Conservation (phyloP, 2,888 invertebrate genomes). For the Rapana venosa region DNA sequence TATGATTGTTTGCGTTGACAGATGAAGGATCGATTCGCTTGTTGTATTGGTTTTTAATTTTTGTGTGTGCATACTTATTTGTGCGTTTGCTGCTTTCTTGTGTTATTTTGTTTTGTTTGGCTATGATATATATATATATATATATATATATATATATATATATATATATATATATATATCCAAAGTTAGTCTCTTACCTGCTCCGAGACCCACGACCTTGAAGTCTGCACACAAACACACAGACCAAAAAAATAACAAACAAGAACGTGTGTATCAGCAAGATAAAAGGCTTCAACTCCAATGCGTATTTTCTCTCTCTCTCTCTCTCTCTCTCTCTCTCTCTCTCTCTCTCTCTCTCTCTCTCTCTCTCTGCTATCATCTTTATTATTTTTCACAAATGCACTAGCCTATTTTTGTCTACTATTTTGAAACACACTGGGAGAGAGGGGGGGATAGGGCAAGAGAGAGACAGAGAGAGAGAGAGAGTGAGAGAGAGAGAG, state of each 20-base stretch:
- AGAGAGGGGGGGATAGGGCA: not conserved
- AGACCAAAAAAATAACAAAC: not conserved
- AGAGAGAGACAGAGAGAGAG: not conserved
- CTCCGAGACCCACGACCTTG: conserved; percentile 31
- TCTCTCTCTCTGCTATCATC: no score
- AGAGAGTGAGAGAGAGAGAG: not conserved
- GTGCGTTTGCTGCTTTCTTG: not conserved
- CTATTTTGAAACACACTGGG: not conserved
- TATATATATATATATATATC: no score
- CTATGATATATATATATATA: not conserved
- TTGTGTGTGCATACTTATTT: not conserved
- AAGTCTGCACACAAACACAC: conserved; percentile 29
- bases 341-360: no score
- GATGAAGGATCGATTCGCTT: not conserved
- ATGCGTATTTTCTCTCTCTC: no score
- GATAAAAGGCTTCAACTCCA: no score
- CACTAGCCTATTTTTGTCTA: not conserved
- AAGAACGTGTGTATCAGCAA: no score
- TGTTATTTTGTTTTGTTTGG: not conserved
- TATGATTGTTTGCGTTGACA: not conserved
- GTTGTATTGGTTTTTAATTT: not conserved
- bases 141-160: no score
- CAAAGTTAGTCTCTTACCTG: not conserved
- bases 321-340: no score
- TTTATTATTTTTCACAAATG: not conserved